Conservation (phyloP, 2,888 invertebrate species). For the Pseudococcus longispinus region DNA sequence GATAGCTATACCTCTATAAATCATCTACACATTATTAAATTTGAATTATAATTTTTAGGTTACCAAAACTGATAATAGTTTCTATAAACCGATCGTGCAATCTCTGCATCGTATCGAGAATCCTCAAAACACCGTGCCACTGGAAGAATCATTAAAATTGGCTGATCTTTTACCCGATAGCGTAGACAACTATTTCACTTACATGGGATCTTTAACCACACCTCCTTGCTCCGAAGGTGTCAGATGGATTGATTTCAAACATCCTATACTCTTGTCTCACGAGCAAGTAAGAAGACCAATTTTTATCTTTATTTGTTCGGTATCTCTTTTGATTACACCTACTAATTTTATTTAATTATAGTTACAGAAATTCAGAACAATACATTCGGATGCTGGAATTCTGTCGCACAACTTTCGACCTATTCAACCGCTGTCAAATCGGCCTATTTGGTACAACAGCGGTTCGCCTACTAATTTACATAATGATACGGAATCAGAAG, state of each 20-base stretch:
- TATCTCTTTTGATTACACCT: background rate
- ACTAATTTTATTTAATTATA: slow-evolving; percentile 63
- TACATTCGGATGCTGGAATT: slow-evolving; percentile 71
- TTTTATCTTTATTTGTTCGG: background rate
- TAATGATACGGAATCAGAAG: background rate
- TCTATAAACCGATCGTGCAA: slow-evolving; percentile 69
- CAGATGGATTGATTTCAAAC: slow-evolving; percentile 82
- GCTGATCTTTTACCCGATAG: slow-evolving; percentile 67
- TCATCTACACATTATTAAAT: no score
- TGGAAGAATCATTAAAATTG: slow-evolving; percentile 67
- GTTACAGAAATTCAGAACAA: slow-evolving; percentile 76
- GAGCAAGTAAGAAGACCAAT: slow-evolving; percentile 67
- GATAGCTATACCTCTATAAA: no score
- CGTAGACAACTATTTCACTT: slow-evolving; percentile 77
- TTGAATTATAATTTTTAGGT: slow-evolving; percentile 62
- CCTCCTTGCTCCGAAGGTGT: slow-evolving; percentile 87
- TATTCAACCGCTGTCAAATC: slow-evolving; percentile 77
- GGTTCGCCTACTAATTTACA: slow-evolving; percentile 44
- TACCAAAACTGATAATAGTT: slow-evolving; percentile 63
- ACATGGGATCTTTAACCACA: slow-evolving; percentile 84
- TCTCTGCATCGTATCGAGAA: slow-evolving; percentile 68
- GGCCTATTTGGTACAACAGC: slow-evolving; percentile 70
- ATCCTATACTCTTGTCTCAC: slow-evolving; percentile 73
- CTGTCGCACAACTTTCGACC: slow-evolving; percentile 84
- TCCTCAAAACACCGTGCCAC: slow-evolving; percentile 66